Conservation (phyloP, 2,113 vertebrate species). For the Ciconia stormi region DNA sequence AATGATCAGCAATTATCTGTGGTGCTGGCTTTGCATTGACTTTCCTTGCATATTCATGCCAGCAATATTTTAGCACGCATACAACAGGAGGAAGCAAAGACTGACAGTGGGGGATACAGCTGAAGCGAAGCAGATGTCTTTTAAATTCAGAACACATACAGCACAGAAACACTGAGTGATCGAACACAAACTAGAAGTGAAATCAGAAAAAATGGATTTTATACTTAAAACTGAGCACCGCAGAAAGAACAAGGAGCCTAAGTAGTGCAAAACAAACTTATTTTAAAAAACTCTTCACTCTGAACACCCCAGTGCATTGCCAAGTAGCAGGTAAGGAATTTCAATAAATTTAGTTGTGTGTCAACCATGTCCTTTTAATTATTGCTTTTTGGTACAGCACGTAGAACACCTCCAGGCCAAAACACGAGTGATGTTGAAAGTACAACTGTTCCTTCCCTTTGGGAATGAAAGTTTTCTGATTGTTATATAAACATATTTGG, state of each 20-base stretch:
- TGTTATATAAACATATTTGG: constrained; percentile 18
- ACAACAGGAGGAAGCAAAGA: constrained; percentile 21
- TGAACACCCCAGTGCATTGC: background rate
- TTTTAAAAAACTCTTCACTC: background rate
- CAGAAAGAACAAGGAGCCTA: background rate
- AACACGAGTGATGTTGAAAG: constrained; percentile 15
- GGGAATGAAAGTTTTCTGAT: constrained; percentile 25
- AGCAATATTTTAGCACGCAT: constrained; percentile 32
- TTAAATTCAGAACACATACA: constrained; percentile 58
- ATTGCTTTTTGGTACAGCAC: background rate
- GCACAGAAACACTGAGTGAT: constrained; percentile 33
- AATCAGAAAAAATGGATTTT: constrained; percentile 2
- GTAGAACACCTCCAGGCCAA: constrained; percentile 16
- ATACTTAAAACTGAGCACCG: background rate
- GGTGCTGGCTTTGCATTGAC: constrained; percentile 28
- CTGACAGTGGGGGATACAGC: constrained; percentile 39
- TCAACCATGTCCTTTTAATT: constrained; percentile 2
- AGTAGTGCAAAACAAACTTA: background rate
- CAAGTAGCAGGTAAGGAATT: constrained; percentile 24
- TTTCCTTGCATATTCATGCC: constrained; percentile 55
- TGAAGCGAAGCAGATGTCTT: constrained; percentile 60
- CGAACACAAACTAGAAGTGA: constrained; percentile 21
- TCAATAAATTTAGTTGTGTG: background rate
- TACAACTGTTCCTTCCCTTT: background rate
- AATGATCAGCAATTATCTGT: constrained; percentile 47